Evolutionary conservation across 1,140 invertebrate genomes (phyloP), one percentile per base, ranked within the genome.

Genomic region (Antheraea mylitta): DNA sequence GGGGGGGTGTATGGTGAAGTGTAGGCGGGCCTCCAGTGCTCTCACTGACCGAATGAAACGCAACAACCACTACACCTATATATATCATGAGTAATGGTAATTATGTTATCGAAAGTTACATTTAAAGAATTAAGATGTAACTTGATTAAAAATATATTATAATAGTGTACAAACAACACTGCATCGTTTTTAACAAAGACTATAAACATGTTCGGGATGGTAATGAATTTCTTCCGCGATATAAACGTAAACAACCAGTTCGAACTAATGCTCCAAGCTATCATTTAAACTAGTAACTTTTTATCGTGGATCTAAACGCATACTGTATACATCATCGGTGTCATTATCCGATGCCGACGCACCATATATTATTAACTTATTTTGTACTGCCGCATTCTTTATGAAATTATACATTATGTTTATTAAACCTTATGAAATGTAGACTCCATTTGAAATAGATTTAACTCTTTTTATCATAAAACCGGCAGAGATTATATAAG

Each of bases 351-450:
- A 53, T 53, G 45, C 45, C 45, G 45, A n/a, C 45, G 16, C 9
- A 69, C 58, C 9, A 18, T 45, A 45, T 30, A 58, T 53, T 53
- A 53, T 53, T 53, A 53, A 53, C 13, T 53, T 16, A 53, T 53
- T 53, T 53, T 59, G 45, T 60, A 66, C 71, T 74, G 22, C 75
- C 71, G 69, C 72, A 76, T 76, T 73, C 75, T 68, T 13, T 18
- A 30, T 58, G 10, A 42, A 18, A 64, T 42, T 63, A n/a, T 37
- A 13, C 9, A 19, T 10, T 19, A 60, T 22, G 11, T 11, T 13
- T 19, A 61, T 19, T 63, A 37, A 63, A 18, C 11, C 16, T 63
- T 37, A 37, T 37, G 30, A 63, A 63, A 36, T 13, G 45, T 53
- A 53, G 16, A 0, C 11, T 16, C 16, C 13, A 42, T 11, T 3